These are phyloP conservation scores for Cynopterus sphinx DNA, from an alignment of 2,797 vertebrate genomes.

Conservation along the genomic window DNA sequence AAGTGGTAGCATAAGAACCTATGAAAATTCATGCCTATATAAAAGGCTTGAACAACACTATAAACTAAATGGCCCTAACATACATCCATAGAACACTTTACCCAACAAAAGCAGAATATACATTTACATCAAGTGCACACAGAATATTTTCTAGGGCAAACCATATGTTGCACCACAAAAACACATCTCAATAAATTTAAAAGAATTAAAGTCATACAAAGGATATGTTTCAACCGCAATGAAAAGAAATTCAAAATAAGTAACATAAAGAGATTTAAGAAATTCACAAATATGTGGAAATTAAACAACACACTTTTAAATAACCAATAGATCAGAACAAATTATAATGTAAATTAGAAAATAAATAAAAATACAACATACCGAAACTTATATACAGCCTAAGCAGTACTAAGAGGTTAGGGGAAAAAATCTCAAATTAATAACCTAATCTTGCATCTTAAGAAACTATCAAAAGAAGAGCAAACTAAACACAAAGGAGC, in stretches of 20 bases:
- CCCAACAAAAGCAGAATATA: too few relatives aligned
- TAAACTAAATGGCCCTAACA: too few relatives aligned
- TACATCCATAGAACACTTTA: too few relatives aligned
- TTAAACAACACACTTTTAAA: not conserved
- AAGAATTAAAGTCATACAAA: not conserved
- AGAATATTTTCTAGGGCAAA: not conserved
- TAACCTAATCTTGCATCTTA: too few relatives aligned
- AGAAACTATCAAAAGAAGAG: too few relatives aligned
- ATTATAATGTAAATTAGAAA: not conserved
- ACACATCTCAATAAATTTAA: not conserved
- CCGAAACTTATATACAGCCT: not conserved
- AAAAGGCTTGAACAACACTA: not conserved
- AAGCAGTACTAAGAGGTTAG: not conserved
- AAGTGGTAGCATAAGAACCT: not conserved
- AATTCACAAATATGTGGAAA: not conserved
- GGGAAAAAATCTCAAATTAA: not conserved
- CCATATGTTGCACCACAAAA: not conserved
- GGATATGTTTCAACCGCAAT: not conserved
- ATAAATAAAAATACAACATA: not conserved
- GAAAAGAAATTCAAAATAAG: not conserved
- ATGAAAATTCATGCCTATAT: conserved; percentile 22
- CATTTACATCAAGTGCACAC: too few relatives aligned
- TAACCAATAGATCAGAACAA: not conserved
- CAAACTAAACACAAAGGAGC: too few relatives aligned
- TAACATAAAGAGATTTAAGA: not conserved